Conservation (phyloP, 2,113 vertebrate species). For the Paramormyrops kingsleyae region DNA sequence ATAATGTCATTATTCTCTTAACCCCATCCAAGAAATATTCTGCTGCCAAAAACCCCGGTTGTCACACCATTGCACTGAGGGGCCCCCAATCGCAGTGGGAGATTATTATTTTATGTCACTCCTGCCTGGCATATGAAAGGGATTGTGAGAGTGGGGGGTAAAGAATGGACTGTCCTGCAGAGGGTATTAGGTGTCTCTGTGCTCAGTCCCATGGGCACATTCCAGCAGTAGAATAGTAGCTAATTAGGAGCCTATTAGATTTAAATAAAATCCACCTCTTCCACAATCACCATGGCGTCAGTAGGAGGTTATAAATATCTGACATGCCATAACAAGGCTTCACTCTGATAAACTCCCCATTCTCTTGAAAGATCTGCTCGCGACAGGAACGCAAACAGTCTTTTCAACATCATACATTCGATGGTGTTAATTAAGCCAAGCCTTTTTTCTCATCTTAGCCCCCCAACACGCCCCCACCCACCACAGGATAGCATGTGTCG, state of each 20-base stretch:
- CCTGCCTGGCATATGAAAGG: neutral
- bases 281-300: slow-evolving; percentile 31
- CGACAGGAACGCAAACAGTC: neutral
- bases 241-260: slow-evolving; percentile 32
- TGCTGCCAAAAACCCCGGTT: neutral
- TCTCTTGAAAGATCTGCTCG: neutral
- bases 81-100: neutral
- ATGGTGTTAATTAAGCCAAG: neutral
- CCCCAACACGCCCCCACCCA: neutral
- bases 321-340: slow-evolving; percentile 11
- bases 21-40: neutral
- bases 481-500: slow-evolving; percentile 1
- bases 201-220: slow-evolving; percentile 32
- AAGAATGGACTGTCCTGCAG: slow-evolving; percentile 31
- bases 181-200: slow-evolving; percentile 12
- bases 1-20: neutral
- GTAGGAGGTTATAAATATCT: neutral
- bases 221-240: slow-evolving; percentile 17
- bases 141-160: slow-evolving; percentile 31
- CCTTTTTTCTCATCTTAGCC: neutral
- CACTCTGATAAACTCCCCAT: neutral
- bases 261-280: slow-evolving; percentile 31
- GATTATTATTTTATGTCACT: slow-evolving; percentile 13
- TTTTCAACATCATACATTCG: neutral
- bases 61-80: neutral